Base-by-base conservation (phyloP, 2,113 vertebrate genomes). In the Zeus faber region DNA sequence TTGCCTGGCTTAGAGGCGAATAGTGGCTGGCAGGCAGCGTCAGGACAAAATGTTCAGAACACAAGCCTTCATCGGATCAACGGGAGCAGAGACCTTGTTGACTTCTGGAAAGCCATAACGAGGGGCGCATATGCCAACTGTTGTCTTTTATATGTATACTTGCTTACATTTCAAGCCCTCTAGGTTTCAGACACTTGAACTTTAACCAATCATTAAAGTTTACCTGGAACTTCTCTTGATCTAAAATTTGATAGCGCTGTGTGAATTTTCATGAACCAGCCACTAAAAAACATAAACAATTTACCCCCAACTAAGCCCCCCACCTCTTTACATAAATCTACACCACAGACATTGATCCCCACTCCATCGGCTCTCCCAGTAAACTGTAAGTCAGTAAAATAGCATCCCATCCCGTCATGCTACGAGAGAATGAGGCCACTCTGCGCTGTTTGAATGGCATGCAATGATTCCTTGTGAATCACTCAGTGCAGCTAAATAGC, bases 21-120 rank as follows among this genome's bases (percentile, higher is more conserved):
- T 53, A 53, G 44, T 3, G 21, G 68, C 67, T 55, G 58, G 77
- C 70, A 71, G 52, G 18, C 74, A 65, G 33, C 3, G 3, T 54
- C 55, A 66, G 80, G 74, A 86, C 82, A 82, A 62, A 82, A 85
- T 83, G 80, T 87, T 82, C 79, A 72, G 48, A 4, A 54, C 29
- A 25, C 67, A 78, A 80, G 60, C 58, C 54, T 54, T 49, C 54
- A 40, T 62, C 40, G n/a, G n/a, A n/a, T n/a, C n/a, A n/a, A n/a
- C n/a, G n/a, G n/a, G n/a, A n/a, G n/a, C n/a, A n/a, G n/a, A n/a
- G n/a, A n/a, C n/a, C n/a, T n/a, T n/a, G n/a, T n/a, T n/a, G n/a
- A n/a, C n/a, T n/a, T n/a, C n/a, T n/a, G n/a, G n/a, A n/a, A n/a
- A n/a, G n/a, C n/a, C n/a, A n/a, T n/a, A n/a, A n/a, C n/a, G n/a